Evolutionary conservation across 2,888 invertebrate species (phyloP), one percentile per base, ranked within the genome.

Genomic region (Hypena proboscidalis): DNA sequence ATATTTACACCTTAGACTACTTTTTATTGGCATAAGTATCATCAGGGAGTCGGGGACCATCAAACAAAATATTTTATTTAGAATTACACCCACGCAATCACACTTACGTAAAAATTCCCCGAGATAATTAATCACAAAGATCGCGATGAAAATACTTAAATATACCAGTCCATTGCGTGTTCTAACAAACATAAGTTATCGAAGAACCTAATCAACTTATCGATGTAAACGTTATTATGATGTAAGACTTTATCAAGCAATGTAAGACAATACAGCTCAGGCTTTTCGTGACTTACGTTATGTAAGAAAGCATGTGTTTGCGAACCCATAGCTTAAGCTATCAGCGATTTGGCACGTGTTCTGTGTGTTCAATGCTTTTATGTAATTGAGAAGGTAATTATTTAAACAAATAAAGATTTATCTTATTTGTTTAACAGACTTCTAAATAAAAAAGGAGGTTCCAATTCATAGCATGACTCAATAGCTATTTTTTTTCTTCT

Each of bases 161-260:
- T 27, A 65, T 27, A 65, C 66, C 27, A 29, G 48, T 65, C 27
- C 58, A 39, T 65, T 61, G 52, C 60, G 52, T 65, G 60, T 52
- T 52, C 25, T 37, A 21, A 19, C 23, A 22, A 8, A 37, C 58
- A 56, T 10, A 21, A 22, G 10, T 61, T 52, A 65, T 33, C 42
- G 39, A 41, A 65, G 30, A 61, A 25, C 33, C 40, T 41, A 43
- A 51, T 43, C 48, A 51, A 34, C 29, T 33, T 50, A 56, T 45
- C 46, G 36, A 60, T 50, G 44, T 59, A 45, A 21, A 41, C 36
- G 17, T 23, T 33, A 11, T 27, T 36, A 27, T 58, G 58, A 54
- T 13, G 42, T 43, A 59, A 65, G 31, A 8, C 17, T 20, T 39
- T 15, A 34, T 42, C 41, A 42, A 47, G 62, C 35, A 65, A 60